A percentile compares a stretch with the other conserved stretches of the same genome.
Evolutionary conservation across 2,888 invertebrate genomes (phyloP).

Genomic region (Tachina grossa): DNA sequence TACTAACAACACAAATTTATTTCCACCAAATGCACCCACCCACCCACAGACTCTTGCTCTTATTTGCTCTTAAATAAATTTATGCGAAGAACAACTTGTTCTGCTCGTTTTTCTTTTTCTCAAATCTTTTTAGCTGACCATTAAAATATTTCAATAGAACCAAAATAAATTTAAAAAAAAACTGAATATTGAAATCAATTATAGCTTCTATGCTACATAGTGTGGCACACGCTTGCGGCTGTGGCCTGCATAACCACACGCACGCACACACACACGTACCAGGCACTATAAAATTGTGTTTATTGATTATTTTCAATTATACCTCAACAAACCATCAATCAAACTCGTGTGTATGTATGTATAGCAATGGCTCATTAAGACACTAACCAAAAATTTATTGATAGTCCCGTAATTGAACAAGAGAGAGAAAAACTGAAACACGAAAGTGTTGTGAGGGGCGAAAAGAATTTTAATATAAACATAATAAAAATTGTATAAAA

Average conservation of each 20-base stretch:
- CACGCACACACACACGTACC: neutral
- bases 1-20: neutral
- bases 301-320: conserved; percentile 42
- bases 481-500: neutral
- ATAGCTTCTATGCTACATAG: conserved; percentile 18
- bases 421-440: neutral
- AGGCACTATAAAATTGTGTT: conserved; percentile 11
- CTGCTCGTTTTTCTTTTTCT: neutral
- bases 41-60: neutral
- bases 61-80: neutral
- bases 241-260: conserved; percentile 5
- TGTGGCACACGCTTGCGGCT: conserved; percentile 57
- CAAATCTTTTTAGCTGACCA: conserved; percentile 15
- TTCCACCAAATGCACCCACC: neutral
- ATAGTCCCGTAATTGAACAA: conserved; percentile 8
- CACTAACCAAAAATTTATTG: conserved; percentile 29
- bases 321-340: conserved; percentile 36
- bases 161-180: conserved; percentile 6
- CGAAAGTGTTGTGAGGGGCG: neutral
- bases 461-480: neutral
- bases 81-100: neutral
- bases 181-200: conserved; percentile 53
- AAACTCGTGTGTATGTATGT: neutral
- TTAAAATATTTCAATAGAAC: conserved; percentile 37
- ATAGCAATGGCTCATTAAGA: conserved; percentile 35